Base-by-base conservation (phyloP, 1,140 invertebrate species). In the Calycopis cecrops region DNA sequence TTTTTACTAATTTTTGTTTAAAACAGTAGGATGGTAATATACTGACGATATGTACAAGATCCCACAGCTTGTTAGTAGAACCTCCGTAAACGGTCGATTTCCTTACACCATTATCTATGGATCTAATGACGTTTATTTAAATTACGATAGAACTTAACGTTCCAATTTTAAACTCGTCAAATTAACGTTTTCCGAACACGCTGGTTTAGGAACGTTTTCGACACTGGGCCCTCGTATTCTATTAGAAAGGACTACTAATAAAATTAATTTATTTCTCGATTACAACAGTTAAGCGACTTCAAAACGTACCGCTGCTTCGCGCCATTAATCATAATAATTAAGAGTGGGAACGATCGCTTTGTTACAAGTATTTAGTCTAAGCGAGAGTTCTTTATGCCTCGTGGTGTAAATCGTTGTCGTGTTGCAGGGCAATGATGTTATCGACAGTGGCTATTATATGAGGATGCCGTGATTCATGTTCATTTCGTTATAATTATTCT, bases 251-350 rank as follows among this genome's bases (percentile, higher is more conserved):
- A 82, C 75, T 77, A 81, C 72, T 82, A 81, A 83, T 81, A 79
- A 79, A 83, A 85, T 85, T 86, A 85, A 86, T 86, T 85, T 85
- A 85, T 85, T 83, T 80, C 78, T 76, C 79, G 73, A 85, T 86
- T 82, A 79, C 73, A 79, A 74, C 71, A 69, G 73, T 78, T 71
- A 79, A 65, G 65, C 65, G 71, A 73, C 71, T 79, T 82, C 76
- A 82, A 81, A 79, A 76, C 66, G 67, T 55, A 73, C 82, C 82
- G 82, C 68, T 59, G 62, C 64, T 28, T 28, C 21, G 69, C 58
- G 67, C 76, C 81, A 86, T 86, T 80, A 83, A 86, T 86, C 83
- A 86, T 83, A 80, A 80, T 85, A 87, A 87, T 87, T 86, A 86
- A 84, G 83, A 86, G 73, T 76, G 80, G 72, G 65, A 68, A 62